Base-by-base conservation (phyloP, 2,113 vertebrate genomes). In the Shinisaurus crocodilurus region DNA sequence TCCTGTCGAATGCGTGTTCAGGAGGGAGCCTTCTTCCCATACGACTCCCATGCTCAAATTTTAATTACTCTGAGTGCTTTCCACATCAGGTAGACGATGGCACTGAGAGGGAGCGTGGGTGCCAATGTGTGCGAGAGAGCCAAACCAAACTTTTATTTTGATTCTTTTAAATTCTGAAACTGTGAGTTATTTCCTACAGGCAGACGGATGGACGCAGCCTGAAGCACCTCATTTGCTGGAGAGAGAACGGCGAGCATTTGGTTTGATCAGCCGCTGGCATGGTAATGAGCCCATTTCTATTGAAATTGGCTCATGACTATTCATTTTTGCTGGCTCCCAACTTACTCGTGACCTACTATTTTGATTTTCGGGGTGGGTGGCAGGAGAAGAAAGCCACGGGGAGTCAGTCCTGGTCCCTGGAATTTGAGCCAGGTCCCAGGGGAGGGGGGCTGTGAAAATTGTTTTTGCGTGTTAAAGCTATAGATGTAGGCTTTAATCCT, bases 281-380 rank as follows among this genome's bases (percentile, higher is more conserved):
- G 94, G 96, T 96, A 97, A 97, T 97, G 96, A 97, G 94, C 95
- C 94, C 96, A 96, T 97, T 97, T 97, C 96, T 96, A 96, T 97
- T 97, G 97, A 97, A 97, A 97, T 96, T 96, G 94, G 94, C 93
- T 97, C 96, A 97, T 97, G 96, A 96, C 96, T 96, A 97, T 97
- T 97, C 96, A 96, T 96, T 97, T 97, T 96, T 97, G 92, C 95
- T 97, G 96, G 96, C 96, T 97, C 90, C 92, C 92, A 89, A 97
- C 96, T 97, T 96, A 97, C 96, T 97, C 94, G 97, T 97, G 97
- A 97, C 96, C 95, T 1, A 94, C 95, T 93, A 94, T 97, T 96
- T 96, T 96, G 95, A 96, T 95, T 96, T 94, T 90, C 87, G 32
- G 84, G 27, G 67, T 91, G 65, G 85, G 89, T 90, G 72, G 63